phyloP scores from a whole-genome alignment of 2,113 vertebrate genomes.

The Halichoeres trimaculatus region DNA sequence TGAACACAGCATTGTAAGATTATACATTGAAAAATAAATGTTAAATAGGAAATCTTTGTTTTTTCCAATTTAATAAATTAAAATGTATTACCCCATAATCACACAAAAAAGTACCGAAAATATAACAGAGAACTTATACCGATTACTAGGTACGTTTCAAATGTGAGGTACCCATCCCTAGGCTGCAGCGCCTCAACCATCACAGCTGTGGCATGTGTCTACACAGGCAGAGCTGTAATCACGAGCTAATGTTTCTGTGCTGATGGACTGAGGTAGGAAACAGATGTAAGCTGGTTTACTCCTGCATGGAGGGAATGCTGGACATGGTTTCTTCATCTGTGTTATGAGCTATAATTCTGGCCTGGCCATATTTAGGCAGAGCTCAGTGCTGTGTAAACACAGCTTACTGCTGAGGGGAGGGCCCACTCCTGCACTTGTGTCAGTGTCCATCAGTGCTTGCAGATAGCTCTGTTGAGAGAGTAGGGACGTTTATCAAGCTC shows the following conservation, averaged over 20 bases:
- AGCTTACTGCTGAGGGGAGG: constrained; percentile 61
- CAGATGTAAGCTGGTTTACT: constrained; percentile 53
- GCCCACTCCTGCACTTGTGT: constrained; percentile 67
- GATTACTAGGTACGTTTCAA: too few species aligned
- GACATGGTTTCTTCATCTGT: constrained; percentile 33
- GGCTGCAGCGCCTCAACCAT: constrained; percentile 22
- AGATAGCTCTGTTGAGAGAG: constrained; percentile 28
- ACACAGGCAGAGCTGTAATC: constrained; percentile 28
- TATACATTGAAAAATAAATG: too few species aligned
- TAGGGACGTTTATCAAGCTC: constrained; percentile 18
- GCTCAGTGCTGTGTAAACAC: constrained; percentile 80
- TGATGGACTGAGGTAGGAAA: constrained; percentile 54
- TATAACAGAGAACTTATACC: too few species aligned
- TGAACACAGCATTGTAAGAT: too few species aligned
- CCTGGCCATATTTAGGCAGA: constrained; percentile 82
- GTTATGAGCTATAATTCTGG: constrained; percentile 68
- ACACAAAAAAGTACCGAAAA: too few species aligned
- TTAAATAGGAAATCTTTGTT: too few species aligned
- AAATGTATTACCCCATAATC: too few species aligned
- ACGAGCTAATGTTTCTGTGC: constrained; percentile 52
- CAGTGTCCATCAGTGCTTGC: constrained; percentile 61
- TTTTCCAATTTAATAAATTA: too few species aligned
- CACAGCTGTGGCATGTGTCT: constrained; percentile 54
- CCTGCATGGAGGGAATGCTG: constrained; percentile 27
- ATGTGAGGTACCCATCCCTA: too few species aligned